Conservation (phyloP, 2,113 vertebrate species). For the Rattus rattus region DNA sequence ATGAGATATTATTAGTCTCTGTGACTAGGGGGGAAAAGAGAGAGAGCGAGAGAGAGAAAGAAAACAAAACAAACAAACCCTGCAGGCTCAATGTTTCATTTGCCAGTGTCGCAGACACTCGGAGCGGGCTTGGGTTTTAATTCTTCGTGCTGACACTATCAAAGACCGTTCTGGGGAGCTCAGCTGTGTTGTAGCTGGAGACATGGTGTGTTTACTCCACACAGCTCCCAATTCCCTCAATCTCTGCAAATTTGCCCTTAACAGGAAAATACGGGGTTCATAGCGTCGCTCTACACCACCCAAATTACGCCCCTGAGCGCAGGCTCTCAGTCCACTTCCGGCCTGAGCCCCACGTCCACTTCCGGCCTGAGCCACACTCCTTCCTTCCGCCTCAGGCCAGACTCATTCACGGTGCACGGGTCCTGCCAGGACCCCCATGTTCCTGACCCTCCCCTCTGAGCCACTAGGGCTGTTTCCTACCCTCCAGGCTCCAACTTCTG, state of each 20-base stretch:
- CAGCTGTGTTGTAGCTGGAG: conserved; percentile 83
- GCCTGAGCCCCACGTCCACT: neutral
- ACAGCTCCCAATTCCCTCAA: conserved; percentile 81
- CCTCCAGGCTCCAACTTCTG: too few species aligned
- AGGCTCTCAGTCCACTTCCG: conserved; percentile 35
- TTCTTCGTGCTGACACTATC: conserved; percentile 80
- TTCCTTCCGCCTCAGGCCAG: neutral
- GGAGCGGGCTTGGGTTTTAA: conserved; percentile 47
- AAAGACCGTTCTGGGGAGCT: conserved; percentile 79
- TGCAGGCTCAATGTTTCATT: conserved; percentile 72
- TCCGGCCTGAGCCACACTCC: neutral
- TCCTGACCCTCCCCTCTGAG: neutral
- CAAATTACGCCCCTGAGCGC: conserved; percentile 66
- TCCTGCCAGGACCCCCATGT: neutral
- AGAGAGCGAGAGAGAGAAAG: neutral
- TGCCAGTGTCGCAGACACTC: conserved; percentile 75
- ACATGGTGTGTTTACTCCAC: conserved; percentile 76
- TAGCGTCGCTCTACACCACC: conserved; percentile 64
- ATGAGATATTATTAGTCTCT: conserved; percentile 78
- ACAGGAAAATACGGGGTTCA: conserved; percentile 79
- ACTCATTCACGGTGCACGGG: neutral
- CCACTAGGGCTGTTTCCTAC: neutral
- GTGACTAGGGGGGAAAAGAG: conserved; percentile 65
- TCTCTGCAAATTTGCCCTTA: conserved; percentile 82
- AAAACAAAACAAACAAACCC: neutral